Conservation (phyloP, 2,113 vertebrate species). For the Xenopus laevis region DNA sequence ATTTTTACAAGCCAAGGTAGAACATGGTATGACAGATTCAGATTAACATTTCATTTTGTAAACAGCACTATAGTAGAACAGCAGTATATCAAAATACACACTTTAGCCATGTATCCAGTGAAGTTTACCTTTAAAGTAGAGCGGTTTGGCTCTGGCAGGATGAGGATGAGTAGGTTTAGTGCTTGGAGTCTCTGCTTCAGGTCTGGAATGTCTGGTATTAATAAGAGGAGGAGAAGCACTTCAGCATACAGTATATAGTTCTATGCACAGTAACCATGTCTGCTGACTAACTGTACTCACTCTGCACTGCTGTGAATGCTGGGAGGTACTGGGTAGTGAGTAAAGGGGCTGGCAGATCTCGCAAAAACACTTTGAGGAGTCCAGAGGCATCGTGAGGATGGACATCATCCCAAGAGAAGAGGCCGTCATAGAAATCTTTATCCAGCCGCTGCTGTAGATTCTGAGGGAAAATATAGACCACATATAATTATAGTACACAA, state of each 20-base stretch:
- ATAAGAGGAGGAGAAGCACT: background rate
- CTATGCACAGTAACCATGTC: background rate
- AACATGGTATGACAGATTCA: too few relatives aligned
- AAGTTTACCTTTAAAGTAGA: slow-evolving; percentile 79
- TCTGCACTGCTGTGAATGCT: slow-evolving; percentile 80
- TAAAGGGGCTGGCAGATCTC: slow-evolving; percentile 79
- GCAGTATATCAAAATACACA: too few relatives aligned
- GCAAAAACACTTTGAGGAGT: slow-evolving; percentile 86
- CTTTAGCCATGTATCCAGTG: background rate
- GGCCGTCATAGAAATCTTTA: slow-evolving; percentile 71
- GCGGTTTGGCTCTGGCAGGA: slow-evolving; percentile 84
- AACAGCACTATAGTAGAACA: too few relatives aligned
- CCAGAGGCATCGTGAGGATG: slow-evolving; percentile 80
- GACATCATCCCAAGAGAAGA: slow-evolving; percentile 81
- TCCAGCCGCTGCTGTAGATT: slow-evolving; percentile 79
- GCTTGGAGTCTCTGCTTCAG: slow-evolving; percentile 83
- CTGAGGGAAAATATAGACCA: slow-evolving; percentile 49
- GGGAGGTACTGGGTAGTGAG: slow-evolving; percentile 85
- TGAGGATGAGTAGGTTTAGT: slow-evolving; percentile 80
- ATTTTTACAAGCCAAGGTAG: too few relatives aligned
- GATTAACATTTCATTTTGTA: too few relatives aligned
- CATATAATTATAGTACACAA: too few relatives aligned
- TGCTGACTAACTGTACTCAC: slow-evolving; percentile 59
- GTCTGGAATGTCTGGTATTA: slow-evolving; percentile 68
- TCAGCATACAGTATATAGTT: too few relatives aligned